Base-by-base conservation (phyloP, 2,888 invertebrate species). In the Atrina japonica region DNA sequence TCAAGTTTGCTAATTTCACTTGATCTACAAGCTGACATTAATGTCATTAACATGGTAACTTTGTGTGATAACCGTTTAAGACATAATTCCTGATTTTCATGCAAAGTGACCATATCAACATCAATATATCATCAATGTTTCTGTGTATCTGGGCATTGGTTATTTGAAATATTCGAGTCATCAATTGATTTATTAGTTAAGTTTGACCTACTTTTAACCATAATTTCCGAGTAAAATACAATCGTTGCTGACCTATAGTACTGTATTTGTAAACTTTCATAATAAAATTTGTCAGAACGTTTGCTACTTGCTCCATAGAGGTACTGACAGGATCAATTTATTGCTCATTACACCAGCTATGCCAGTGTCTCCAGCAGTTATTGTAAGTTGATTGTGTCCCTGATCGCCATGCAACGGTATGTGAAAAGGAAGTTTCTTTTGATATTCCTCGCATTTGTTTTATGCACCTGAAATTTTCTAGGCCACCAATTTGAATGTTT, bases 371-470 rank as follows among this genome's bases (percentile, higher is more conserved):
- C 66, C 60, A 60, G 43, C 59, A 59, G 60, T 45, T 67, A 21
- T 67, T 47, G 47, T 68, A 56, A 61, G 55, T 27, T 40, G 61
- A 47, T 55, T 61, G 53, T 1, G 67, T 67, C 3, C 60, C 67
- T 43, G 18, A n/a, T 40, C 59, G 30, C 67, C 60, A 59, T 21
- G 43, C 47, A 25, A 50, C 18, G n/a, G 50, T 16, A 21, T 49
- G 50, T 35, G 59, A 30, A 6, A 18, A 1, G 16, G 50, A 50
- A 66, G 66, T 29, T 11, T 66, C 35, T 59, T n/a, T 25, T 41
- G 66, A 66, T 47, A 66, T 27, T 27, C 67, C 60, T 6, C 27
- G 14, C 23, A 50, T 16, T n/a, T 60, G 41, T 53, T 49, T 50
- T 3, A 16, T 0, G 16, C 14, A 16, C 66, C 66, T 56, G 66